A percentile compares a stretch with the other conserved stretches of the same genome.
These are phyloP conservation scores for Onchidella celtica DNA, from an alignment of 2,888 invertebrate genomes.

Conservation along the genomic window DNA sequence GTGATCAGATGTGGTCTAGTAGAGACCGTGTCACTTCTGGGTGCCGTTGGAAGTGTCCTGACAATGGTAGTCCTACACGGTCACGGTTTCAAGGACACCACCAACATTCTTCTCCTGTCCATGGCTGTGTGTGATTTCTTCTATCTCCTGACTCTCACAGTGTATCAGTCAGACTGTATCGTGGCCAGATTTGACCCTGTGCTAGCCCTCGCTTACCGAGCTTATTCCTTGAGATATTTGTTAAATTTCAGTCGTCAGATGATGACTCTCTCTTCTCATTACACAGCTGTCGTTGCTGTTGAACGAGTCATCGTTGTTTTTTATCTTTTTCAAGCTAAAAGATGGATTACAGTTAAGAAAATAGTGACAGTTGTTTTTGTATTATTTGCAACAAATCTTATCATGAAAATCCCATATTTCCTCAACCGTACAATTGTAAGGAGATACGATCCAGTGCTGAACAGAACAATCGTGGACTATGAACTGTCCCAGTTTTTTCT, in stretches of 20 bases:
- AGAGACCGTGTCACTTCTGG: background rate
- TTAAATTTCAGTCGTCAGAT: too few relatives aligned
- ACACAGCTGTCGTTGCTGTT: background rate
- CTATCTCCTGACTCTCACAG: background rate
- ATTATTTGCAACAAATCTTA: too few relatives aligned
- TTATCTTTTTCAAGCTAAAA: background rate
- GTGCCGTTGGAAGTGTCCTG: background rate
- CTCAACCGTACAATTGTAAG: background rate
- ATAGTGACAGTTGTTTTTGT: too few relatives aligned
- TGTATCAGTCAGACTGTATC: background rate
- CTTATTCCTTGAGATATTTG: background rate
- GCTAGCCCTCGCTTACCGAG: too few relatives aligned
- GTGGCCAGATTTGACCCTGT: background rate
- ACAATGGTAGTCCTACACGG: background rate
- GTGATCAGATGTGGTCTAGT: background rate
- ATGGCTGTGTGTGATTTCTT: conserved; percentile 18
- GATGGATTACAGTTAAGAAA: background rate
- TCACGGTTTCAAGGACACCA: background rate
- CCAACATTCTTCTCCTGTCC: conserved; percentile 6
- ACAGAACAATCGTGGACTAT: background rate
- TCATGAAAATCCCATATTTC: background rate
- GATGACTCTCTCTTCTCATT: background rate
- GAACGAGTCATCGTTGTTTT: background rate
- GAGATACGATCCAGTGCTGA: background rate
- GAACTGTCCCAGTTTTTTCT: background rate